These are phyloP conservation scores for Prunella himalayana DNA, from an alignment of 2,113 vertebrate species.

Conservation along the genomic window DNA sequence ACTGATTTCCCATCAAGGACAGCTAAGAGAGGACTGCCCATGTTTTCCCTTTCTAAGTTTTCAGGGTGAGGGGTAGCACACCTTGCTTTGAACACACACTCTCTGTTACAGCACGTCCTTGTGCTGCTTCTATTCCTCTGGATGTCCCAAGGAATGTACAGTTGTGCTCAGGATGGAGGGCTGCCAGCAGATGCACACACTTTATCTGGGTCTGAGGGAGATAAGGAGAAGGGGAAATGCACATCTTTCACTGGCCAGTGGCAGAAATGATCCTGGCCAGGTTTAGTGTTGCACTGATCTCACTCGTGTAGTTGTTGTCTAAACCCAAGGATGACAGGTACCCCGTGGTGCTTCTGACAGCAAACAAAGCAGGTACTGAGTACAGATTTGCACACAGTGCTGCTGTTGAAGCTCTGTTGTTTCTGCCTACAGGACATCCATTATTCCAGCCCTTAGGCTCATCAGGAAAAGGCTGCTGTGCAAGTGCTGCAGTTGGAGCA, in stretches of 20 bases:
- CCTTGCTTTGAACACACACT: no score
- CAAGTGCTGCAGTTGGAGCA: neutral
- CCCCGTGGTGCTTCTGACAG: neutral
- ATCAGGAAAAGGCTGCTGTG: accelerated
- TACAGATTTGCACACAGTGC: neutral
- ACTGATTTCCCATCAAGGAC: no score
- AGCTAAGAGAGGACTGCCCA: no score
- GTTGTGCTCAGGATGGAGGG: neutral
- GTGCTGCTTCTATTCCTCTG: neutral
- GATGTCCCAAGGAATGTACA: neutral
- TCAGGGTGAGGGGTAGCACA: no score
- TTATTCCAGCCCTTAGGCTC: neutral
- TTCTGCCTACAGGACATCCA: neutral
- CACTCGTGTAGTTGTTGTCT: accelerated
- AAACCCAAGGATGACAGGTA: neutral
- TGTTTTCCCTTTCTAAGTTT: no score
- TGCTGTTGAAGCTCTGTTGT: neutral
- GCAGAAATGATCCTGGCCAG: neutral
- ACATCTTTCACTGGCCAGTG: neutral
- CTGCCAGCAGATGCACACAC: neutral
- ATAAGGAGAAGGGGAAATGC: neutral
- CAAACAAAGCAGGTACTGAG: neutral
- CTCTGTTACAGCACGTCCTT: no score
- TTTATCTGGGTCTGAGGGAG: neutral
- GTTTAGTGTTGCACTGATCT: neutral